Conservation (phyloP, 2,888 invertebrate genomes). For the Pachliopta kotzebuea region DNA sequence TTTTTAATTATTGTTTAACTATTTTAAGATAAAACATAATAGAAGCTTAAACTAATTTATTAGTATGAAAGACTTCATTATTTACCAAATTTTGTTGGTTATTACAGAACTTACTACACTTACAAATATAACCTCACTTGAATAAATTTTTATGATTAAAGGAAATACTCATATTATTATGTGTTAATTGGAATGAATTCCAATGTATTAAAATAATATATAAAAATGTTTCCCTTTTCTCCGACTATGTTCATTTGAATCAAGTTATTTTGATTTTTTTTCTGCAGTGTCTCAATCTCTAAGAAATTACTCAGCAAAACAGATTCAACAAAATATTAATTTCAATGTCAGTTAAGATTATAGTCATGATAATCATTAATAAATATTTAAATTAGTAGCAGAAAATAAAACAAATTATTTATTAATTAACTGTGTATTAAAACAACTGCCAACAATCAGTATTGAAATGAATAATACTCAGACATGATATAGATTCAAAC, state of each 20-base stretch:
- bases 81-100: background rate
- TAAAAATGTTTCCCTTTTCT: background rate
- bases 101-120: background rate
- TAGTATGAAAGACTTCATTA: no score
- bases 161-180: background rate
- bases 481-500: background rate
- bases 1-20: no score
- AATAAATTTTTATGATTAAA: background rate
- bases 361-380: background rate
- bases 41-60: no score
- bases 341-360: background rate
- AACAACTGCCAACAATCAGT: background rate
- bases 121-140: no score
- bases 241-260: background rate
- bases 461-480: background rate
- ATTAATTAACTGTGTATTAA: constrained; percentile 1
- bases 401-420: constrained; percentile 1
- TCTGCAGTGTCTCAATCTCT: no score
- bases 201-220: background rate
- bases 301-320: background rate
- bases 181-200: background rate
- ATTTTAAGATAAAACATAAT: no score
- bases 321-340: no score
- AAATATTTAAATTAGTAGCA: background rate
- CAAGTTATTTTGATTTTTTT: no score